Conservation (phyloP, 2,113 vertebrate species). For the Tetrao urogallus region DNA sequence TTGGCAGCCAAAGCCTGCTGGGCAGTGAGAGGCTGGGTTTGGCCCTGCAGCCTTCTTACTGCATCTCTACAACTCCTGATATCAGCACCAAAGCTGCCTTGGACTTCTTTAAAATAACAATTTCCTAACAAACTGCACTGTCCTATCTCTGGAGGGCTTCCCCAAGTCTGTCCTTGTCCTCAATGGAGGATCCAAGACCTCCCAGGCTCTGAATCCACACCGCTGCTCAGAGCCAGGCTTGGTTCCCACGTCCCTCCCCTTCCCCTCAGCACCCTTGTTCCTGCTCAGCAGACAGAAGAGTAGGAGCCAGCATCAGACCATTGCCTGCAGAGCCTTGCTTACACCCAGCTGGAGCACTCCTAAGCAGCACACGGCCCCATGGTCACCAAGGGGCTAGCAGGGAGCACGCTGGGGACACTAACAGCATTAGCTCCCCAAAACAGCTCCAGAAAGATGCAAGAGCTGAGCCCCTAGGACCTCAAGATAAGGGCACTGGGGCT, state of each 20-base stretch:
- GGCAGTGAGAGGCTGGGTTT: neutral
- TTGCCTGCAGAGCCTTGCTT: neutral
- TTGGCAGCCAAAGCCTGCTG: fast-evolving
- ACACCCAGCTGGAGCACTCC: neutral
- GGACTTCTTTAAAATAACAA: neutral
- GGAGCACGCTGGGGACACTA: neutral
- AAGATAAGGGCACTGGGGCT: neutral
- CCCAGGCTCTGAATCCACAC: neutral
- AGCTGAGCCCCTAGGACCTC: neutral
- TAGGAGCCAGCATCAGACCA: neutral
- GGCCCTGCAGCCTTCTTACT: neutral
- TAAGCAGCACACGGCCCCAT: neutral
- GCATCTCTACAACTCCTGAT: neutral
- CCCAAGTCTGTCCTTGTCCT: neutral
- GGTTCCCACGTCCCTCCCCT: neutral
- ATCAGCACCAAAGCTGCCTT: neutral
- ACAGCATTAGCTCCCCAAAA: neutral
- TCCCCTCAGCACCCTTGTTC: neutral
- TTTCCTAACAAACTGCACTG: neutral
- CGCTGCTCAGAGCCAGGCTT: neutral
- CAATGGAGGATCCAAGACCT: neutral
- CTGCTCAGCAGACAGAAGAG: neutral
- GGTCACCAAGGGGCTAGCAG: neutral
- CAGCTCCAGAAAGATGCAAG: neutral
- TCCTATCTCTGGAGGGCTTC: fast-evolving